Evolutionary conservation across 1,140 invertebrate species (phyloP).

Genomic region (Drosophila saltans): DNA sequence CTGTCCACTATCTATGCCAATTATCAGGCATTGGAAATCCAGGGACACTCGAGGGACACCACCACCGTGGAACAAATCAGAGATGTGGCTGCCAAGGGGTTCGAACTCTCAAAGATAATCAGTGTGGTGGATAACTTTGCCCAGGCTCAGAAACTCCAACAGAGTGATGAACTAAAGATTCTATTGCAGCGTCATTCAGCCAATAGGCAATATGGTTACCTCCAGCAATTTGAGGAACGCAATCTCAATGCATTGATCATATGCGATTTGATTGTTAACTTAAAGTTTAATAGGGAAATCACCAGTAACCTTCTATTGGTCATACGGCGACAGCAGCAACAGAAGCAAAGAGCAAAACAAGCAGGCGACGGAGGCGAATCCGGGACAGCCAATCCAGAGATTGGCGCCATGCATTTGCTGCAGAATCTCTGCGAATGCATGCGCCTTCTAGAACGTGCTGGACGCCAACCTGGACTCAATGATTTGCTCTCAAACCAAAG

Average conservation of each 20-base stretch:
- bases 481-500: slow-evolving; percentile 55
- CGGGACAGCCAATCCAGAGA: slow-evolving; percentile 31
- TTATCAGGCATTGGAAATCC: slow-evolving; percentile 57
- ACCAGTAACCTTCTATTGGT: slow-evolving; percentile 69
- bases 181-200: slow-evolving; percentile 52
- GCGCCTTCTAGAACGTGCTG: slow-evolving; percentile 55
- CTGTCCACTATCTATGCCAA: slow-evolving; percentile 64
- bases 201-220: slow-evolving; percentile 62
- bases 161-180: slow-evolving; percentile 49
- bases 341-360: slow-evolving; percentile 31
- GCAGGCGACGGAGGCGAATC: neutral
- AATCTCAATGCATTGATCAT: slow-evolving; percentile 72
- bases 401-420: slow-evolving; percentile 65
- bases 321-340: slow-evolving; percentile 70
- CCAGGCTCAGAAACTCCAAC: slow-evolving; percentile 67
- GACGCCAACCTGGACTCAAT: slow-evolving; percentile 36
- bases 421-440: slow-evolving; percentile 75
- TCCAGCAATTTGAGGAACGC: slow-evolving; percentile 67
- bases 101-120: slow-evolving; percentile 71
- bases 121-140: slow-evolving; percentile 82
- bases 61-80: slow-evolving; percentile 77
- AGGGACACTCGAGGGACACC: slow-evolving; percentile 34
- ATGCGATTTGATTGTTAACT: slow-evolving; percentile 72
- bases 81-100: slow-evolving; percentile 68
- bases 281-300: slow-evolving; percentile 75